These are phyloP conservation scores for Sterrhoptilus dennistouni DNA, from an alignment of 2,113 vertebrate genomes.

Conservation along the genomic window DNA sequence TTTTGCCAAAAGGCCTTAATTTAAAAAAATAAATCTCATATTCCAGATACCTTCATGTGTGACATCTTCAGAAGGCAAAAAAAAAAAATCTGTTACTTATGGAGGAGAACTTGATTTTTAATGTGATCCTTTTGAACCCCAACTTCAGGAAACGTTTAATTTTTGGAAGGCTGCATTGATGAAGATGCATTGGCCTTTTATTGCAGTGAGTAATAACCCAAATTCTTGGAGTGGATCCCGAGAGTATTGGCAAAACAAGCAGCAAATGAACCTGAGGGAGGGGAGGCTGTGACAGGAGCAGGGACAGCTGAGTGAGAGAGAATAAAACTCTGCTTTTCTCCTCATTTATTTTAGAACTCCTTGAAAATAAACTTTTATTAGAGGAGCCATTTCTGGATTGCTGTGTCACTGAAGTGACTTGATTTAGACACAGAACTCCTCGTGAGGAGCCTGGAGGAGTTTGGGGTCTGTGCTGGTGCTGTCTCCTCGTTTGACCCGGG, in stretches of 20 bases:
- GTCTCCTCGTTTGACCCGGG: background rate
- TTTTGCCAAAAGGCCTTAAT: background rate
- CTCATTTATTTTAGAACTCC: background rate
- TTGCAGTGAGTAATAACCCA: background rate
- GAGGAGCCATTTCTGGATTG: background rate
- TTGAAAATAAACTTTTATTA: background rate
- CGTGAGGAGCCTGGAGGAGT: background rate
- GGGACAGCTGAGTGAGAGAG: background rate
- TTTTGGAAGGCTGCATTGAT: background rate
- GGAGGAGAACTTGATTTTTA: background rate
- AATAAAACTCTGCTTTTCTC: fast-evolving
- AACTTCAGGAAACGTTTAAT: background rate
- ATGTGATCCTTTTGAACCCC: background rate
- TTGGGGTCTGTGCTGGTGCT: background rate
- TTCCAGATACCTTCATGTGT: background rate
- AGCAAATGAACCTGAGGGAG: background rate
- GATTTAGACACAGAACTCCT: fast-evolving
- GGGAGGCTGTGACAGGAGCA: background rate
- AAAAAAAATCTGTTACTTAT: background rate
- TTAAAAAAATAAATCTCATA: background rate
- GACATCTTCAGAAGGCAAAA: background rate
- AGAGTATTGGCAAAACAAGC: background rate
- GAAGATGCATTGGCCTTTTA: background rate
- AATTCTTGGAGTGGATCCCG: background rate
- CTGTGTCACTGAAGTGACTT: background rate